Conservation (phyloP, 2,797 vertebrate species). For the Pangasius mekongensis region DNA sequence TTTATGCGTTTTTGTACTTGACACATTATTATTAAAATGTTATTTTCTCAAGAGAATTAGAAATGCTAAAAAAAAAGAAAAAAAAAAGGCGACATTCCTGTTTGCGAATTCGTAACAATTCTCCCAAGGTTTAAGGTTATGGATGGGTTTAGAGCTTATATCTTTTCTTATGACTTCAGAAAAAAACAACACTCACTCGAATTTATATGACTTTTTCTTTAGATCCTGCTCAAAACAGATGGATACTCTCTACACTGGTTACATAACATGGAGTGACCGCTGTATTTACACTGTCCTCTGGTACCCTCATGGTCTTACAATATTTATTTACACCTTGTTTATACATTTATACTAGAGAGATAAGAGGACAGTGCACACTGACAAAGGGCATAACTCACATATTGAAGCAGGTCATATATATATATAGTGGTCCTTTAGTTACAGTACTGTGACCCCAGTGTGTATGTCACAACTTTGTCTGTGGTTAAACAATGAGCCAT, state of each 20-base stretch:
- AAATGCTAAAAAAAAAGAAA: not conserved
- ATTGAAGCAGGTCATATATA: not conserved
- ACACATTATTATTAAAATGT: not conserved
- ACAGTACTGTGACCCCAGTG: not conserved
- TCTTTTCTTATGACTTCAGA: not conserved
- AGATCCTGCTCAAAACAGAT: not conserved
- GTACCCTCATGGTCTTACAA: not conserved
- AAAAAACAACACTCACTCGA: not conserved
- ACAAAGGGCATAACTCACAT: conserved; percentile 4
- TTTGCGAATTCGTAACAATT: not conserved
- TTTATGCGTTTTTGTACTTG: not conserved
- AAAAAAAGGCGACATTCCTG: not conserved
- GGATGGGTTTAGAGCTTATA: not conserved
- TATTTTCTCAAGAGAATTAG: not conserved
- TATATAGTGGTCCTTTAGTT: not conserved
- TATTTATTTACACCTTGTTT: conserved; percentile 40
- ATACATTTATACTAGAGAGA: conserved; percentile 19
- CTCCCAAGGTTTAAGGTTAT: not conserved
- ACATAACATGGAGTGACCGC: conserved; percentile 10
- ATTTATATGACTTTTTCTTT: not conserved
- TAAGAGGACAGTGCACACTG: not conserved
- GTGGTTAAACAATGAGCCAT: conserved; percentile 7
- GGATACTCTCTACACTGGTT: conserved; percentile 5
- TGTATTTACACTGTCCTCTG: conserved; percentile 21
- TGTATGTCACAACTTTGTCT: conserved; percentile 26